Evolutionary conservation across 2,888 invertebrate species (phyloP).

Genomic region (Campaea margaritaria): DNA sequence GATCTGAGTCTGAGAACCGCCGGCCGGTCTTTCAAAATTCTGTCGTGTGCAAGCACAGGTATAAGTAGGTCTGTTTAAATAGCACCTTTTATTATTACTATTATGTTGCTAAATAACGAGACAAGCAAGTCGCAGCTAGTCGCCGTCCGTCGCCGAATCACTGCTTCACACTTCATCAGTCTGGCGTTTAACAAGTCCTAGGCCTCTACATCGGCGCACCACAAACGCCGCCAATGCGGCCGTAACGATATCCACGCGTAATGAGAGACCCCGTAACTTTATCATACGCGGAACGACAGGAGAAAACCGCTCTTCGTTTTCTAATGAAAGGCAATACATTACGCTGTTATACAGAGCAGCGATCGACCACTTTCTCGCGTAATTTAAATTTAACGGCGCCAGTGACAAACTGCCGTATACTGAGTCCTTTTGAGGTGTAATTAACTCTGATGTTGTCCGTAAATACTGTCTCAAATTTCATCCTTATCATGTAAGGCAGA

Average conservation of each 20-base stretch:
- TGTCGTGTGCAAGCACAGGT: not conserved
- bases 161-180: constrained; percentile 4
- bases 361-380: constrained; percentile 68
- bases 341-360: constrained; percentile 55
- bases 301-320: constrained; percentile 73
- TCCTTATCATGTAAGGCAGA: too few species aligned
- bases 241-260: constrained; percentile 69
- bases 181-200: constrained; percentile 45
- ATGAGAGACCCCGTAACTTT: constrained; percentile 73
- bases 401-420: constrained; percentile 48
- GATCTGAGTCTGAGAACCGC: too few species aligned
- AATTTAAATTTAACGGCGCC: constrained; percentile 61
- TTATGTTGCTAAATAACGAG: too few species aligned
- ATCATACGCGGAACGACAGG: constrained; percentile 72
- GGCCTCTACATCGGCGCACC: constrained; percentile 54
- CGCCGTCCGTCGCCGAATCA: too few species aligned
- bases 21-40: too few species aligned
- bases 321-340: constrained; percentile 76
- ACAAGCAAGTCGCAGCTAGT: too few species aligned
- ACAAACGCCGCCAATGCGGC: constrained; percentile 61
- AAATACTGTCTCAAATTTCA: too few species aligned
- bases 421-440: constrained; percentile 34
- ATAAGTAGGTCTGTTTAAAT: not conserved
- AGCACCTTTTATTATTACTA: not conserved
- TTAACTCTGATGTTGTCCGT: constrained; percentile 24